phyloP scores from a whole-genome alignment of 2,888 invertebrate species.

The Diachrysia chrysitis region DNA sequence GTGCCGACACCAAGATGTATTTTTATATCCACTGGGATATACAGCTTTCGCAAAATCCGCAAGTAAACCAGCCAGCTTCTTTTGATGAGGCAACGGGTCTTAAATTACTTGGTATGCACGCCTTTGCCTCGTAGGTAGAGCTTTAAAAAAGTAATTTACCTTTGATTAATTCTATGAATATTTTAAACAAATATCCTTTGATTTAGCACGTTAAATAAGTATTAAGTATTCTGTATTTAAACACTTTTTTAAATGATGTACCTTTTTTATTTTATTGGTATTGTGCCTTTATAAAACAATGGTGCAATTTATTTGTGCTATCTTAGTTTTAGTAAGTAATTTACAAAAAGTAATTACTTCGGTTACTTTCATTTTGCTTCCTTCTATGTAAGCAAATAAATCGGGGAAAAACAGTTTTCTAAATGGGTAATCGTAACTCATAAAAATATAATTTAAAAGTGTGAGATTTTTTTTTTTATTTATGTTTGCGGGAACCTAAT shows the following conservation, averaged over 20 bases:
- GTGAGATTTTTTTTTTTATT: too few relatives aligned
- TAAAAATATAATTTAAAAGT: too few relatives aligned
- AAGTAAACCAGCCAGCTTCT: not conserved
- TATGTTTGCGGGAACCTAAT: too few relatives aligned
- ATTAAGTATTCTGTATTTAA: not conserved
- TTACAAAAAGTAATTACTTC: too few relatives aligned
- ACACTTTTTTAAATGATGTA: not conserved
- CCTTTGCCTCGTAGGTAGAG: not conserved
- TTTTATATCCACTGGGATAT: not conserved
- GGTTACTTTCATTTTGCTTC: too few relatives aligned
- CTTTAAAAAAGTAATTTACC: slow-evolving; percentile 1
- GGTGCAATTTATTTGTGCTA: too few relatives aligned
- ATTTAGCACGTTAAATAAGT: not conserved
- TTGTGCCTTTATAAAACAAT: too few relatives aligned
- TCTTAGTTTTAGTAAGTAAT: too few relatives aligned
- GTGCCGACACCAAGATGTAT: not conserved
- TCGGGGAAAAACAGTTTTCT: too few relatives aligned
- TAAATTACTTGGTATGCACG: not conserved
- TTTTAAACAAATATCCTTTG: not conserved
- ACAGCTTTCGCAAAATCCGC: not conserved
- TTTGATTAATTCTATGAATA: not conserved
- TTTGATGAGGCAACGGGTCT: not conserved
- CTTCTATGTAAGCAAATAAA: too few relatives aligned
- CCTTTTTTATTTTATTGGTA: too few relatives aligned
- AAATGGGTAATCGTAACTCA: too few relatives aligned